Evolutionary conservation across 2,113 vertebrate genomes (phyloP), one percentile per base, ranked within the genome.

Genomic region (Tyto alba): DNA sequence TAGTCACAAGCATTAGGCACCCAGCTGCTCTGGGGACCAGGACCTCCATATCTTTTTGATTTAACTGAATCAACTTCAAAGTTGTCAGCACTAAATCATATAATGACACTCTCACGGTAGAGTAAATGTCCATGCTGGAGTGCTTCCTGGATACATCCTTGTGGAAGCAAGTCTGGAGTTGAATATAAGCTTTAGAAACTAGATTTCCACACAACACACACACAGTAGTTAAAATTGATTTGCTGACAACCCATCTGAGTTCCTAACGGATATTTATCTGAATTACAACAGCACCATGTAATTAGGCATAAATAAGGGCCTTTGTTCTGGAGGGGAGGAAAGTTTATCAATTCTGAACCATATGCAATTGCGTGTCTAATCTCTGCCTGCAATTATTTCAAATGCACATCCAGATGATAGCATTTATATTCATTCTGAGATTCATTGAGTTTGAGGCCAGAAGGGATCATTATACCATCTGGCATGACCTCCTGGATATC

Each of bases 381-480:
- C 86, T 96, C 89, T 96, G 90, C 80, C 96, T 91, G 88, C 89
- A 92, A 93, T 96, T 95, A 92, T 88, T 96, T 91, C 95, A 94
- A 91, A 95, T 85, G 77, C 77, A 83, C 57, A 96, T 93, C 89
- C 89, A 96, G 96, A 95, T 89, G 89, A 95, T 91, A 83, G 41
- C 89, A 95, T 96, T 95, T 94, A 68, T 92, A 96, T 88, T 92
- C 94, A 96, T 91, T 95, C 94, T 27, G 77, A 96, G 91, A 96
- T 89, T 95, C 87, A 67, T 5, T 79, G 96, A 91, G 77, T 88
- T 74, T 85, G 71, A 94, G 92, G 78, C 96, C 94, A 95, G 94
- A 96, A 96, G 94, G 93, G 55, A 95, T 96, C 95, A 95, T 96
- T 96, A 85, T 81, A 82, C 95, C 96, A 97, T 96, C 96, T 96